Conservation (phyloP, 2,113 vertebrate genomes). For the Nesospiza acunhae region DNA sequence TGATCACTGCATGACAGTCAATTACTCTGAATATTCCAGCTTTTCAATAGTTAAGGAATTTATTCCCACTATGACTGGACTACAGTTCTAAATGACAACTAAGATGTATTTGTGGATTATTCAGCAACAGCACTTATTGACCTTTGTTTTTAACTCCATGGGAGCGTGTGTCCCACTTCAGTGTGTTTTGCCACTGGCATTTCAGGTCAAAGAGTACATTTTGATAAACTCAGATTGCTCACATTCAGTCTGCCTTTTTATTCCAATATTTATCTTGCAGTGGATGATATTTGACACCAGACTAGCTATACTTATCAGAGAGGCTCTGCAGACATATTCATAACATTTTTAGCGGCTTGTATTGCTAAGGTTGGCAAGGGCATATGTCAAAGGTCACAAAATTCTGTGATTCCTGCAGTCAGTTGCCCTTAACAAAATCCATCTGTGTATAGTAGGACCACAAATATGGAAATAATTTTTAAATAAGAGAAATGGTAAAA, state of each 20-base stretch:
- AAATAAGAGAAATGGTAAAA: background rate
- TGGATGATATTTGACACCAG: background rate
- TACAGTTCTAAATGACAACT: background rate
- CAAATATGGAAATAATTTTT: background rate
- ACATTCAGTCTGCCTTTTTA: background rate
- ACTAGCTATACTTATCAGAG: background rate
- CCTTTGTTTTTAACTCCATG: background rate
- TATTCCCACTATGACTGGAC: background rate
- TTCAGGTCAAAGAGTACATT: background rate
- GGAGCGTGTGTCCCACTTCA: rapidly evolving
- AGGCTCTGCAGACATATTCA: background rate
- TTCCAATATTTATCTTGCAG: background rate
- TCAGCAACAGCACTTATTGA: background rate
- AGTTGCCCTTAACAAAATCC: background rate
- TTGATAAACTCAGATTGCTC: background rate
- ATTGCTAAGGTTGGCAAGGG: background rate
- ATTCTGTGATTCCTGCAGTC: background rate
- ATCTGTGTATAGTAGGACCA: background rate
- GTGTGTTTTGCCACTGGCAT: background rate
- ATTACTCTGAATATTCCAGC: background rate
- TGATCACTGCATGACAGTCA: background rate
- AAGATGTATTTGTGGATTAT: background rate
- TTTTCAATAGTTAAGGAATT: background rate
- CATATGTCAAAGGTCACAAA: background rate
- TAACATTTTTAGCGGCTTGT: background rate